Conservation (phyloP, 1,140 invertebrate genomes). For the Drosophila oshimai region DNA sequence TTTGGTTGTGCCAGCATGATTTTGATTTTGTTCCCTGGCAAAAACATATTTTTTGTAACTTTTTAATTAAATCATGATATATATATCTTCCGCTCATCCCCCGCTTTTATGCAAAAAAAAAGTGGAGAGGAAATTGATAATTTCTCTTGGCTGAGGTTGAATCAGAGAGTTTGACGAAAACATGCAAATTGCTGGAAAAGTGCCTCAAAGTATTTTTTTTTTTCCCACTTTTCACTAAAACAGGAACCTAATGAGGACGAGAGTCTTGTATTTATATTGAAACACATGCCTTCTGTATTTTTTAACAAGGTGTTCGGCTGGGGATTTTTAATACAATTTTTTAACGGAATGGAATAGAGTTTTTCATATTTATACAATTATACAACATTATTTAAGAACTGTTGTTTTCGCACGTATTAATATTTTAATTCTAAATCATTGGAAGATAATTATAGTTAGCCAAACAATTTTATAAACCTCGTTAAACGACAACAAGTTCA, state of each 20-base stretch:
- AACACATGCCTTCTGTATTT: background rate
- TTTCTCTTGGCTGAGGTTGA: conserved; percentile 46
- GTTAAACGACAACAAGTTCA: no score
- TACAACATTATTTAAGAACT: no score
- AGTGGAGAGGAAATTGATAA: conserved; percentile 61
- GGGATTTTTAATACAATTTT: no score
- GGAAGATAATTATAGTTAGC: no score
- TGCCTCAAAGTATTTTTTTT: conserved; percentile 12
- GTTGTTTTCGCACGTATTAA: no score
- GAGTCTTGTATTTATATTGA: conserved; percentile 26
- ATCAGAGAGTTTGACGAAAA: background rate
- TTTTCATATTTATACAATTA: no score
- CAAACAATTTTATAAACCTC: no score
- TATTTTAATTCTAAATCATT: no score
- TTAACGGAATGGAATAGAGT: no score
- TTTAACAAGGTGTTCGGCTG: background rate
- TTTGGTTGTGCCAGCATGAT: conserved; percentile 10
- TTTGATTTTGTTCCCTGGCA: conserved; percentile 15
- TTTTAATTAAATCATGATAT: conserved; percentile 75
- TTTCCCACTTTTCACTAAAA: background rate
- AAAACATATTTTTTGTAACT: conserved; percentile 71
- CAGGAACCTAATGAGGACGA: conserved; percentile 30
- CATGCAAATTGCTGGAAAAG: conserved; percentile 54
- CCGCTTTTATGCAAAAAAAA: background rate
- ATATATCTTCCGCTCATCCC: background rate